These are phyloP conservation scores for Athalia cordata DNA, from an alignment of 2,888 invertebrate species.

Conservation along the genomic window DNA sequence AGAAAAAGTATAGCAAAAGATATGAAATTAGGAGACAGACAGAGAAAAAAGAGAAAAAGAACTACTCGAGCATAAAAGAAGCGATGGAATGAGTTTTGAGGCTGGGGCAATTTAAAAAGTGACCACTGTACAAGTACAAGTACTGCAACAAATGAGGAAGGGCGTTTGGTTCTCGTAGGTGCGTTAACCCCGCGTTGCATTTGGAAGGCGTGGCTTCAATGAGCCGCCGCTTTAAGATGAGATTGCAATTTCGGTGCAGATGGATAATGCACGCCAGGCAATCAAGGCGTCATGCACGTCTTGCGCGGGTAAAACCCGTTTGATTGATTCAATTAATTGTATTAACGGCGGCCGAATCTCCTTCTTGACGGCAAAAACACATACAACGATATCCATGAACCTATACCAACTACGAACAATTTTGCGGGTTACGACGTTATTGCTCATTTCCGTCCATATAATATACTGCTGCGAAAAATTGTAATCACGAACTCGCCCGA, in stretches of 20 bases:
- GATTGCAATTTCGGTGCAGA: slow-evolving; percentile 42
- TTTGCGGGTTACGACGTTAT: too few species aligned
- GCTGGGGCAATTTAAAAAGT: slow-evolving; percentile 8
- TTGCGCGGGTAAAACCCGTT: background rate
- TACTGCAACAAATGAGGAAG: background rate
- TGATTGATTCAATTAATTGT: slow-evolving; percentile 37
- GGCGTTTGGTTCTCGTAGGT: background rate
- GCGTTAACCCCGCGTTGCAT: slow-evolving; percentile 31
- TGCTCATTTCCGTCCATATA: too few species aligned
- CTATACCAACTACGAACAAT: too few species aligned
- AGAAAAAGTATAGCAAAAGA: background rate
- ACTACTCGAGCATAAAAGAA: background rate
- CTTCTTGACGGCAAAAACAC: background rate
- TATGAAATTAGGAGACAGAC: too few species aligned
- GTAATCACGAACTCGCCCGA: too few species aligned
- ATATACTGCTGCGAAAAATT: too few species aligned
- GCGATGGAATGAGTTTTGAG: slow-evolving; percentile 13
- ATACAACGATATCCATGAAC: background rate
- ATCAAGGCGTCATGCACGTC: slow-evolving; percentile 32
- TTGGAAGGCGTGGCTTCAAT: slow-evolving; percentile 38
- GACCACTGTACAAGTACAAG: background rate
- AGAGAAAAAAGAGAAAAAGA: background rate
- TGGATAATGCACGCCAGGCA: slow-evolving; percentile 30
- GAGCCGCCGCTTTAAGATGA: slow-evolving; percentile 36
- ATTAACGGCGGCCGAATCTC: slow-evolving; percentile 3